Base-by-base conservation (phyloP, 2,888 invertebrate species). In the Rhagophthalmus giganteus region DNA sequence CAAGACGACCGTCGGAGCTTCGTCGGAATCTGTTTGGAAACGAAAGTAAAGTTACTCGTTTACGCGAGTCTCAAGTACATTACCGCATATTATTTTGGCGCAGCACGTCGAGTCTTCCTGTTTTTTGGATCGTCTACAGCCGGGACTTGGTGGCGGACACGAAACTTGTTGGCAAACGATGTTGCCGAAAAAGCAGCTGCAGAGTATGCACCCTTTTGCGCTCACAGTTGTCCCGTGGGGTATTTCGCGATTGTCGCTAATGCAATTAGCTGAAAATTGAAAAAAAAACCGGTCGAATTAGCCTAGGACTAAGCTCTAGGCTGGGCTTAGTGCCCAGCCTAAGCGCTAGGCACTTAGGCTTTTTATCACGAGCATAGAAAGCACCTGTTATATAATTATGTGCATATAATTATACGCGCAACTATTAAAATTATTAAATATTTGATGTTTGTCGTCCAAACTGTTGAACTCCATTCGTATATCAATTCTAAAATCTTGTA, bases 121-220 rank as follows among this genome's bases (percentile, higher is more conserved):
- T 15, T 71, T 70, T 1, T 69, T 59, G 2, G 76, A 67, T 60
- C 74, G 69, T 24, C 72, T 68, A 59, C 81, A 81, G 8, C 79
- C 79, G 27, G 76, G 69, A 58, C 73, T 74, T 24, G 78, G 71
- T 8, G 74, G 70, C 4, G 80, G 75, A 66, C 83, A 84, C 57
- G 78, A 77, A 10, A 77, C 75, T 60, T 80, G 77, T 49, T 81
- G 80, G 55, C 83, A 84, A 1, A 80, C 75, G 16, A 82, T 75
- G 58, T 79, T 78, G 2, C 83, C 82, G 59, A 79, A 80, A 62
- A 80, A 79, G 60, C 83, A 84, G 30, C 79, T 74, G 62, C 84
- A 84, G 14, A 78, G 73, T 20, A 77, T 71, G 65, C 83, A 84
- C 2, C 78, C 74, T 48, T 76, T 76, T 28, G 79, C 78, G 1